These are phyloP conservation scores for Melipona bicolor DNA, from an alignment of 2,888 invertebrate species.

Conservation along the genomic window DNA sequence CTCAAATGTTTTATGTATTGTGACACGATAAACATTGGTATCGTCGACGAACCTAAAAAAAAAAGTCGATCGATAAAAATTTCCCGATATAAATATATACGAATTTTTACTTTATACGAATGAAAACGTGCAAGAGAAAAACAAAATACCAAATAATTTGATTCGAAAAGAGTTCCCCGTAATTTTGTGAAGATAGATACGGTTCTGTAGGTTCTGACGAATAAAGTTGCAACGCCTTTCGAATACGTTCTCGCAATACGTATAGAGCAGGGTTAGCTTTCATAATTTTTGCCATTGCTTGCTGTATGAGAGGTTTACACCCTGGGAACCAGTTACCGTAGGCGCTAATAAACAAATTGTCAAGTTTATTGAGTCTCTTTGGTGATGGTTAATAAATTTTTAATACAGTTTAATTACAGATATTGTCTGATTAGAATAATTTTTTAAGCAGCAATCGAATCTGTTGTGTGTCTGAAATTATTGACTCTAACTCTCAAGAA, in stretches of 20 bases:
- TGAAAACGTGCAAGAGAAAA: background rate
- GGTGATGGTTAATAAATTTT: background rate
- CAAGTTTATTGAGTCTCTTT: background rate
- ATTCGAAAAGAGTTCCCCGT: slow-evolving; percentile 99
- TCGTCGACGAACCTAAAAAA: slow-evolving; percentile 94
- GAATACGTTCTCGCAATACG: slow-evolving; percentile 97
- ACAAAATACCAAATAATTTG: slow-evolving; percentile 96
- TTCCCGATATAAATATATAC: background rate
- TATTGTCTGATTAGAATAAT: background rate
- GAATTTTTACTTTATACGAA: background rate
- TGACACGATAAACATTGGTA: slow-evolving; percentile 99
- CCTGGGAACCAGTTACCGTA: slow-evolving; percentile 99
- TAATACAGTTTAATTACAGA: background rate
- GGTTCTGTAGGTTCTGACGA: slow-evolving; percentile 99
- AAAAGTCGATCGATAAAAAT: background rate
- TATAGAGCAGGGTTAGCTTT: slow-evolving; percentile 99
- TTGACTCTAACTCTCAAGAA: background rate
- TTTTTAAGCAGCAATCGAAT: background rate
- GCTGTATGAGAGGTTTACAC: slow-evolving; percentile 98
- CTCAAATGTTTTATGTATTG: slow-evolving; percentile 99
- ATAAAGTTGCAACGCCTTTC: slow-evolving; percentile 99
- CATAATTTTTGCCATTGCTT: slow-evolving; percentile 99
- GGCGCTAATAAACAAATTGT: slow-evolving; percentile 87
- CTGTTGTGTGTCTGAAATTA: no score
- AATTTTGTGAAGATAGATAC: slow-evolving; percentile 99